Base-by-base conservation (phyloP, 2,797 vertebrate genomes). In the Denticeps clupeoides region DNA sequence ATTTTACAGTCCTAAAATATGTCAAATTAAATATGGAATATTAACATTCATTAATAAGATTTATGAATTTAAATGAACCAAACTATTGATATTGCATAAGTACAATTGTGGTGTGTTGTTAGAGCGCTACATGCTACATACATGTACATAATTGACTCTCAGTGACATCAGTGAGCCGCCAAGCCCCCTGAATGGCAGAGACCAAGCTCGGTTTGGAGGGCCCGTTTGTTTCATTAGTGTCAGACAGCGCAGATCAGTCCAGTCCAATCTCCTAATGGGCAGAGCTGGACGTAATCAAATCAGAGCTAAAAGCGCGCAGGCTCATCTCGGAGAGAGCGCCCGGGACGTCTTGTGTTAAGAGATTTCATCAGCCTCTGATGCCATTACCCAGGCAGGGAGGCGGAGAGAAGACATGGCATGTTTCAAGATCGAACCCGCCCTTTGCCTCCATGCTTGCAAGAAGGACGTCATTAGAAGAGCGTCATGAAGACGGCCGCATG, bases 241-340 rank as follows among this genome's bases (percentile, higher is more conserved):
- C 65, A 74, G 67, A 53, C 64, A 63, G 64, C 70, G 62, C 67
- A 64, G 56, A 60, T 53, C 54, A 55, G 43, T 40, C 32, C 41
- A 63, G 67, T 79, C 72, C 73, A 79, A 77, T 82, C 73, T 72
- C 69, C 77, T 79, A 82, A 71, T 79, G 79, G 80, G 64, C 69
- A 68, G 69, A 64, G 65, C 68, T 32, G 38, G 63, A 72, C 66
- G 70, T 82, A 84, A 83, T 83, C 75, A 72, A 65, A 82, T 82
- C 70, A 78, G 71, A 78, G 72, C 21, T 49, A 69, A 73, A 70
- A 78, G 67, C 64, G 55, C 49, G 58, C 81, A 72, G 79, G 75
- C 78, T 75, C 68, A 69, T 77, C 74, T 72, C 72, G 67, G 72
- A 72, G 67, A 60, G 67, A 62, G 62, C 65, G 58, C 51, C 62